Conservation (phyloP, 2,797 vertebrate genomes). For the Platyrinchus mystaceus region DNA sequence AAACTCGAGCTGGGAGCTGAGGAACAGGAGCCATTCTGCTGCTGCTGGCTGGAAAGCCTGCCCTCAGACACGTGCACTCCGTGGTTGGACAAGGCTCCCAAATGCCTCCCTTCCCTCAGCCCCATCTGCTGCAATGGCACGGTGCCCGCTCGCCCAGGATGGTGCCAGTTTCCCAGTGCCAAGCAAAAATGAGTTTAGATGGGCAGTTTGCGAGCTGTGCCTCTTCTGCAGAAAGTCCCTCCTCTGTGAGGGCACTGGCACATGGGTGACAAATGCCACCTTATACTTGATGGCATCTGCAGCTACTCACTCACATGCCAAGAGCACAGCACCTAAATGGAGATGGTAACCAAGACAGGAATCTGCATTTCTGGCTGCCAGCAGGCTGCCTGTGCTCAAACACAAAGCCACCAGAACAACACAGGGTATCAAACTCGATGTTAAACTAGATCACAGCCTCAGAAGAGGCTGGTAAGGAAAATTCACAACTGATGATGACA, state of each 20-base stretch:
- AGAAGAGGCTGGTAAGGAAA: background rate
- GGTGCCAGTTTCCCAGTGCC: background rate
- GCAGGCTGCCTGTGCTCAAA: background rate
- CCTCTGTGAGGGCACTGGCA: background rate
- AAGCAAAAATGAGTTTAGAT: conserved; percentile 41
- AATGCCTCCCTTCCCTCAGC: background rate
- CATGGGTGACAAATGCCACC: background rate
- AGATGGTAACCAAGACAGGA: background rate
- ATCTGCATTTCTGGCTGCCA: background rate
- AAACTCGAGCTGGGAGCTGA: background rate
- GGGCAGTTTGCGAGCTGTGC: background rate
- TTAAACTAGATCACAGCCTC: background rate
- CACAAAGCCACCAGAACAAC: background rate
- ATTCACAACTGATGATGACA: background rate
- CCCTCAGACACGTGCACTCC: background rate
- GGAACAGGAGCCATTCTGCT: background rate
- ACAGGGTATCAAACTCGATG: background rate
- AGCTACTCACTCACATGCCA: background rate
- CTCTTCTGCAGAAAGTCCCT: background rate
- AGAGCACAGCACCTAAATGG: background rate
- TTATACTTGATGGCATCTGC: background rate
- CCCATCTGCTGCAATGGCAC: conserved; percentile 15
- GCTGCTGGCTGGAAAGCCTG: conserved; percentile 9
- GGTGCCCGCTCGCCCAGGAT: rapidly evolving
- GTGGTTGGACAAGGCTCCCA: background rate